Evolutionary conservation across 2,888 invertebrate species (phyloP).

Genomic region (Lasioglossum zephyrum): DNA sequence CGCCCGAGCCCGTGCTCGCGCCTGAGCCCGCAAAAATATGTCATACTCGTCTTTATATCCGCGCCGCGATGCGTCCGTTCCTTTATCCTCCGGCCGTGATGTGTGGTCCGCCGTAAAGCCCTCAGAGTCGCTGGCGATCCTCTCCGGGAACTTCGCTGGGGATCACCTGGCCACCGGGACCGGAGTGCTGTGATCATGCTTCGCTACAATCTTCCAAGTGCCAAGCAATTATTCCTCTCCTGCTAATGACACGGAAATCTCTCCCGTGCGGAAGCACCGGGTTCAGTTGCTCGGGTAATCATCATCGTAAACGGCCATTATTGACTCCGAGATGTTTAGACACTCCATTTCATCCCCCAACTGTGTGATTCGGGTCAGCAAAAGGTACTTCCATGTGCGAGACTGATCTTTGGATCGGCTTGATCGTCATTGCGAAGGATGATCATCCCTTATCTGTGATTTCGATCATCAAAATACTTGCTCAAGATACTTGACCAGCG

Average conservation of each 20-base stretch:
- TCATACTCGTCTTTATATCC: slow-evolving; percentile 79
- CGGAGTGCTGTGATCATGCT: not conserved
- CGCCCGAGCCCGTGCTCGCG: slow-evolving; percentile 47
- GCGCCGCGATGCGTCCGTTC: slow-evolving; percentile 68
- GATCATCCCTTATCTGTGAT: not conserved
- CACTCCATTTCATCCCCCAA: not conserved
- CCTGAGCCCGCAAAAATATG: slow-evolving; percentile 78
- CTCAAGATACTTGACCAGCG: not conserved
- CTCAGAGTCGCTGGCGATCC: slow-evolving; percentile 41
- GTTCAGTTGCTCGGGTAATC: not conserved
- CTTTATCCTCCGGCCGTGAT: slow-evolving; percentile 70
- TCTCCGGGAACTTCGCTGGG: not conserved
- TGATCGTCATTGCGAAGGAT: not conserved
- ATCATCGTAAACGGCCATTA: not conserved
- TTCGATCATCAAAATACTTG: not conserved
- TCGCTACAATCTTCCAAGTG: not conserved
- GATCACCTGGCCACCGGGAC: slow-evolving; percentile 18
- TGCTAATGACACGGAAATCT: not conserved
- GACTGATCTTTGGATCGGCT: not conserved
- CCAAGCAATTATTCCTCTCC: not conserved
- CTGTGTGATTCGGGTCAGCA: not conserved
- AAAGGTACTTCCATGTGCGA: not conserved
- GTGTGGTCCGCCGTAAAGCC: slow-evolving; percentile 72
- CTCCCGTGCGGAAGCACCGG: not conserved
- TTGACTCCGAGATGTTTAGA: not conserved